Percentiles rank a stretch among this genome's conserved stretches.
Evolutionary conservation across 2,888 invertebrate genomes (phyloP).

Genomic region (Drosophila neonasuta): DNA sequence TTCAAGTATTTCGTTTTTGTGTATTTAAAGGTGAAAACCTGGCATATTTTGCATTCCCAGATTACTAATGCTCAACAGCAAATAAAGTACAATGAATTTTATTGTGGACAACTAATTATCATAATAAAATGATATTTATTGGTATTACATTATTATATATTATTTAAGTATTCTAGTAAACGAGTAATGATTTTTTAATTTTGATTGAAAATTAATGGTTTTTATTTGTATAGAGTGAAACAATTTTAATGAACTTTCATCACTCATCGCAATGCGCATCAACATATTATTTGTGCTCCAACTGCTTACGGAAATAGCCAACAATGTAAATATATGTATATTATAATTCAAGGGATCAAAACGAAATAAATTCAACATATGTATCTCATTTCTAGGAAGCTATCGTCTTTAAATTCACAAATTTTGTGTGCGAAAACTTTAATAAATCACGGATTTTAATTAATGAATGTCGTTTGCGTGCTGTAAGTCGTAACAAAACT

Average conservation of each 20-base stretch:
- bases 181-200: too few relatives aligned
- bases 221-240: not conserved
- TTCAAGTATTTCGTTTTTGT: too few relatives aligned
- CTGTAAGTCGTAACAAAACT: conserved; percentile 20
- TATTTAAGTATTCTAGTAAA: too few relatives aligned
- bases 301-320: not conserved
- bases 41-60: too few relatives aligned
- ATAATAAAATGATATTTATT: too few relatives aligned
- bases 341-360: not conserved
- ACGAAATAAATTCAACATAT: not conserved
- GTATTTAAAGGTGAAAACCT: too few relatives aligned
- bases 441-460: conserved; percentile 46
- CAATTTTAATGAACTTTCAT: not conserved
- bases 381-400: conserved; percentile 34
- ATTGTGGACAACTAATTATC: too few relatives aligned
- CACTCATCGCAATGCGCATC: conserved; percentile 6
- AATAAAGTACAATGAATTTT: too few relatives aligned
- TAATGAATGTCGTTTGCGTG: conserved; percentile 39
- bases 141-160: too few relatives aligned
- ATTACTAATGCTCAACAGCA: too few relatives aligned
- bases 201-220: not conserved
- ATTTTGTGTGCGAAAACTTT: conserved; percentile 35
- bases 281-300: not conserved
- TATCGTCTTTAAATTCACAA: conserved; percentile 44
- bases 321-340: not conserved